phyloP scores from a whole-genome alignment of 2,888 invertebrate genomes.

The Globia sparganii region DNA sequence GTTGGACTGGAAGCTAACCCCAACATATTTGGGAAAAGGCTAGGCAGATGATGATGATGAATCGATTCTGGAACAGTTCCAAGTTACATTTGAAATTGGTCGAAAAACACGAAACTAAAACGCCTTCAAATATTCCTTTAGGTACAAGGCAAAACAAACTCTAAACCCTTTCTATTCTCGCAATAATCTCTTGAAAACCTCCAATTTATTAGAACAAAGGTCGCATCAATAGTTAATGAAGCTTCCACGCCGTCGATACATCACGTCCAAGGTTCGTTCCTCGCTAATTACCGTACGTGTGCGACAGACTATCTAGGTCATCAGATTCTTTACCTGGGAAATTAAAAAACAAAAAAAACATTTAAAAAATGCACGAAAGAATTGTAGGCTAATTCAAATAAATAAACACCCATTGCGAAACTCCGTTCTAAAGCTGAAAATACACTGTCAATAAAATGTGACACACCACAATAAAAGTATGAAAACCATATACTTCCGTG shows the following conservation, averaged over 20 bases:
- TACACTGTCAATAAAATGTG: not conserved
- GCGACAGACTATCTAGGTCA: constrained; percentile 39
- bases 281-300: constrained; percentile 39
- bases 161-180: not conserved
- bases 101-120: not conserved
- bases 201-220: constrained; percentile 34
- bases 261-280: constrained; percentile 48
- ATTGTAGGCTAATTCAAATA: not conserved
- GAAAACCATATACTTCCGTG: not conserved
- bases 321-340: constrained; percentile 4
- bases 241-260: constrained; percentile 37
- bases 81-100: not conserved
- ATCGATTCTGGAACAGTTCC: not conserved
- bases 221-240: constrained; percentile 46
- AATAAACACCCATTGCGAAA: not conserved
- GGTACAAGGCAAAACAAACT: not conserved
- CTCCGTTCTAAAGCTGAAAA: not conserved
- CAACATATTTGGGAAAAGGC: too few species aligned
- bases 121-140: not conserved
- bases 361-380: too few species aligned
- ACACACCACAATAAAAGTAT: not conserved
- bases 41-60: too few species aligned
- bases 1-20: too few species aligned
- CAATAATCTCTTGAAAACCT: constrained; percentile 20
- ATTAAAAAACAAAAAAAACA: too few species aligned